Evolutionary conservation across 2,113 vertebrate species (phyloP).

Genomic region (Protobothrops mucrosquamatus): DNA sequence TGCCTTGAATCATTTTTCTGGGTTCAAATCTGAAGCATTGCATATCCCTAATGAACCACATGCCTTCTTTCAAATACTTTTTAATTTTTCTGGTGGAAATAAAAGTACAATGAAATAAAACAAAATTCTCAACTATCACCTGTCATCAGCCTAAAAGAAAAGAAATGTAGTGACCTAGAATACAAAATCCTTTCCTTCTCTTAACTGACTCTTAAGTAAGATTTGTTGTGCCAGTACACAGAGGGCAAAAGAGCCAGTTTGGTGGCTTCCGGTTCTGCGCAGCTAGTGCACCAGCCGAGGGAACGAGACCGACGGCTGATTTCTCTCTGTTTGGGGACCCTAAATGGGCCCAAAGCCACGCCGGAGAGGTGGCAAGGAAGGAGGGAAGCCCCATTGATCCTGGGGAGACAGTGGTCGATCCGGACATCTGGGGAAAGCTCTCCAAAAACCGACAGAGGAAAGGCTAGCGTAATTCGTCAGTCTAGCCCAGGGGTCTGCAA

Average conservation of each 20-base stretch:
- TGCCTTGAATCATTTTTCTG: background rate
- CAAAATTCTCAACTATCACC: background rate
- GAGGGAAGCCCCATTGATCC: too few relatives aligned
- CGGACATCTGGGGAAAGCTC: too few relatives aligned
- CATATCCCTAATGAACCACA: background rate
- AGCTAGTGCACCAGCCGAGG: too few relatives aligned
- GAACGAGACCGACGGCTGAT: too few relatives aligned
- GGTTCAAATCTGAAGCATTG: background rate
- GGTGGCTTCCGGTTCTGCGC: background rate
- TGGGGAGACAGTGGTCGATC: too few relatives aligned
- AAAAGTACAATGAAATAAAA: background rate
- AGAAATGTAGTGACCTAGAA: background rate
- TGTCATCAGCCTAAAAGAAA: background rate
- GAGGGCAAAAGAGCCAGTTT: background rate
- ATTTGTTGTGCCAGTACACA: background rate
- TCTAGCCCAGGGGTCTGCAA: too few relatives aligned
- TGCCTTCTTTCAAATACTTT: background rate
- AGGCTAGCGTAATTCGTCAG: too few relatives aligned
- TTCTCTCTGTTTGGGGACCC: too few relatives aligned
- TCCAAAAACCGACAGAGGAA: too few relatives aligned
- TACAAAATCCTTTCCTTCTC: background rate
- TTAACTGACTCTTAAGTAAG: background rate
- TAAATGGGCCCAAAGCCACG: too few relatives aligned
- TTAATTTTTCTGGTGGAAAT: background rate
- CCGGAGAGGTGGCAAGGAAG: too few relatives aligned